A percentile compares a stretch with the other conserved stretches of the same genome.
Conservation (phyloP, 2,888 invertebrate species). For the Volucella inanis region DNA sequence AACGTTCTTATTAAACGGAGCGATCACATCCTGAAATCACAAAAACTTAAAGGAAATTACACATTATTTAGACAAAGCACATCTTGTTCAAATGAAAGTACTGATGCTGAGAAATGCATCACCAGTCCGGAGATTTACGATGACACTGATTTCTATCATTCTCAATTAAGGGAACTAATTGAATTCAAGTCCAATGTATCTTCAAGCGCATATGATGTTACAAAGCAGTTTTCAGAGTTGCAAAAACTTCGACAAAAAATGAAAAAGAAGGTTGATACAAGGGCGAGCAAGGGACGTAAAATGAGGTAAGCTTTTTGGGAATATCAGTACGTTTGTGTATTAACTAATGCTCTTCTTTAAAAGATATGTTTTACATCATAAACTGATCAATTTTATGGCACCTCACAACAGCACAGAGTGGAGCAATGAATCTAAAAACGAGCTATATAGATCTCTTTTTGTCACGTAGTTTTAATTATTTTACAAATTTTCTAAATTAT, state of each 20-base stretch:
- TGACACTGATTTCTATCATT: conserved; percentile 98
- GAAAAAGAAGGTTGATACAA: conserved; percentile 96
- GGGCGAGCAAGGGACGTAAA: conserved; percentile 96
- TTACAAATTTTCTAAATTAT: conserved; percentile 5
- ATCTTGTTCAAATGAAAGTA: conserved; percentile 77
- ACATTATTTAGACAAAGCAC: conserved; percentile 84
- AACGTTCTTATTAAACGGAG: conserved; percentile 91
- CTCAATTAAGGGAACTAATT: conserved; percentile 94
- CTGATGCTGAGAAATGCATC: conserved; percentile 84
- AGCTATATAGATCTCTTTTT: conserved; percentile 92
- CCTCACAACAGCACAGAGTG: conserved; percentile 88
- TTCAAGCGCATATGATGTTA: conserved; percentile 92
- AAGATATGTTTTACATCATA: conserved; percentile 90
- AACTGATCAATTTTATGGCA: conserved; percentile 95
- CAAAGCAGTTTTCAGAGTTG: conserved; percentile 94
- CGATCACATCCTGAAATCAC: conserved; percentile 91
- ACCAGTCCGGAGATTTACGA: conserved; percentile 94
- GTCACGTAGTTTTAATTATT: conserved; percentile 79
- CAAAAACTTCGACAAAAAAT: conserved; percentile 95
- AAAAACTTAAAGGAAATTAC: conserved; percentile 90
- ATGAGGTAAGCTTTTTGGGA: conserved; percentile 84
- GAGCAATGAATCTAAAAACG: conserved; percentile 91
- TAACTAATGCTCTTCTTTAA: conserved; percentile 34
- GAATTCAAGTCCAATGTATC: conserved; percentile 94
- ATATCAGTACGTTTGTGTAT: not conserved